A percentile compares a stretch with the other conserved stretches of the same genome.
Conservation (phyloP, 2,888 invertebrate species). For the Lycocerus yunnanus region DNA sequence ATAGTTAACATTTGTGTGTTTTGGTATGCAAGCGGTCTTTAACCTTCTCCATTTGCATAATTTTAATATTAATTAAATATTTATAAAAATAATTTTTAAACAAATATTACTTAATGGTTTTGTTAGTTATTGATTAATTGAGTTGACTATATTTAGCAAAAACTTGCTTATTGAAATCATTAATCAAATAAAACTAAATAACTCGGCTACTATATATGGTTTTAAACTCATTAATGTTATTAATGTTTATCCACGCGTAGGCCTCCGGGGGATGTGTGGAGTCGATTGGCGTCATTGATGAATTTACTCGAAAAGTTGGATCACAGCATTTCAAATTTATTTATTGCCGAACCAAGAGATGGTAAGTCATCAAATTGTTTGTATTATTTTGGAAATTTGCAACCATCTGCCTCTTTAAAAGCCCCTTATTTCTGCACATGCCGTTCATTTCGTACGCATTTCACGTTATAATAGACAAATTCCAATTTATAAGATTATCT, state of each 20-base stretch:
- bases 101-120: background rate
- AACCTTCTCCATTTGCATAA: background rate
- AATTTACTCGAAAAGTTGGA: slow-evolving; percentile 74
- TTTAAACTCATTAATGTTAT: background rate
- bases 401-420: background rate
- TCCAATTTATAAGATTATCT: background rate
- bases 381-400: background rate
- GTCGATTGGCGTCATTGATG: slow-evolving; percentile 75
- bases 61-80: background rate
- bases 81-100: background rate
- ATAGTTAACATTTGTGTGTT: background rate
- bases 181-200: background rate
- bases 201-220: background rate
- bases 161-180: background rate
- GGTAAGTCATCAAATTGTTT: slow-evolving; percentile 45
- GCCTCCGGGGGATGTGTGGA: slow-evolving; percentile 77
- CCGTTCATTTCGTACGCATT: background rate
- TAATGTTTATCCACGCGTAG: slow-evolving; percentile 52
- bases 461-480: background rate
- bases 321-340: slow-evolving; percentile 56
- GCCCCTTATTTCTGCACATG: background rate
- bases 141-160: background rate
- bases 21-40: background rate
- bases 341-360: slow-evolving; percentile 59
- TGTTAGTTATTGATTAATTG: background rate